Evolutionary conservation across 92 coral and sea anemone genomes (phyloP).

Genomic region (Paramuricea clavata): DNA sequence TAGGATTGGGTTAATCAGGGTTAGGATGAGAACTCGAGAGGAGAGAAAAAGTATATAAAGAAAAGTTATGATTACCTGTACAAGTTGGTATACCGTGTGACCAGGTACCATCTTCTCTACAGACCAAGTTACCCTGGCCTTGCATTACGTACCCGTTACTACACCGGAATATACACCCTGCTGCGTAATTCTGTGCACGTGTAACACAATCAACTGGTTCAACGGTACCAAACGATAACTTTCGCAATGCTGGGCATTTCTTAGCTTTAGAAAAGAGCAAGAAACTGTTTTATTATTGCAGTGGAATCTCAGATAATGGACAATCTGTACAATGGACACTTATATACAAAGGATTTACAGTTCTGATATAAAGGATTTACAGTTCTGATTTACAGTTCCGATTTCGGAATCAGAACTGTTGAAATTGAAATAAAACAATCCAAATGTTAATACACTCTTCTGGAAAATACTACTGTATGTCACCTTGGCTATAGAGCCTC

Average conservation of each 20-base stretch:
- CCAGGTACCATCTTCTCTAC: constrained; percentile 94
- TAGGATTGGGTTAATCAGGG: no score
- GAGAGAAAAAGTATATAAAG: neutral
- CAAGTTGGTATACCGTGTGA: constrained; percentile 79
- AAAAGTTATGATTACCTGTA: constrained; percentile 66
- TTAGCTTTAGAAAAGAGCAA: constrained; percentile 62
- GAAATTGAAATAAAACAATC: no score
- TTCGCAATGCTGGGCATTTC: constrained; percentile 88
- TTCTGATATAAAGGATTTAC: no score
- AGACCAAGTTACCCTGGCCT: constrained; percentile 67
- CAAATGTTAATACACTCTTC: no score
- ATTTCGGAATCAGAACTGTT: no score
- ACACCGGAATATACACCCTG: constrained; percentile 87
- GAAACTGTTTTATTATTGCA: neutral
- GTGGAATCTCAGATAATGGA: neutral
- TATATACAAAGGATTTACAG: no score
- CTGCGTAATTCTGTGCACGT: constrained; percentile 76
- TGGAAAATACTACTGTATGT: no score
- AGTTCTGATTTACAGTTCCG: no score
- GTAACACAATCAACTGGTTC: constrained; percentile 87
- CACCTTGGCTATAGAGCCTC: no score
- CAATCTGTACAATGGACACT: neutral
- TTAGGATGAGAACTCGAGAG: no score
- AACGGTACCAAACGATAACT: constrained; percentile 79
- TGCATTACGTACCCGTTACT: constrained; percentile 76